Base-by-base conservation (phyloP, 2,888 invertebrate genomes). In the Prosopocoilus inquinatus region DNA sequence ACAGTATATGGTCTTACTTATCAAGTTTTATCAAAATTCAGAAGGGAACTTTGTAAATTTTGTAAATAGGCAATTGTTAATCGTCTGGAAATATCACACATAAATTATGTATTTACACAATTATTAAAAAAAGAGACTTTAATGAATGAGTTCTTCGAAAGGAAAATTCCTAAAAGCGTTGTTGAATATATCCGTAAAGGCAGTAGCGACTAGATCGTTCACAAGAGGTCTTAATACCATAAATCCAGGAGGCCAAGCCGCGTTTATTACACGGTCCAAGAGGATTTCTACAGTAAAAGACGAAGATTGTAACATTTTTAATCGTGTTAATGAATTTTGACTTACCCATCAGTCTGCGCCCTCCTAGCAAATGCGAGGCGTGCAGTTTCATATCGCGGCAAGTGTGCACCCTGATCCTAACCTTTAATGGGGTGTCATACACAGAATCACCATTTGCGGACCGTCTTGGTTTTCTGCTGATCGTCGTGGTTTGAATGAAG, bases 131-230 rank as follows among this genome's bases (percentile, higher is more conserved):
- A 28, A 28, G 7, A 28, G 7, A 4, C 12, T 32, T 55, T 66
- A 63, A 53, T 73, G 80, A 53, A 90, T 83, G 61, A 89, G 81
- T 59, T 82, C 78, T 1, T 87, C 82, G 43, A 91, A 76, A 0
- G 90, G 89, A 73, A 92, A 90, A 72, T 86, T 77, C 60, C 81
- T 80, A 71, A 92, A 92, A 48, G 89, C 86, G 53, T 83, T 83
- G 67, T 86, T 89, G 76, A 90, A 90, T 62, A 92, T 91, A 58
- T 90, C 88, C 0, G 91, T 90, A 74, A 92, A 92, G 4, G 89
- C 91, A 0, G 85, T 87, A 71, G 90, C 89, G 59, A 92, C 91
- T 57, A 92, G 79, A 72, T 92, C 91, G 75, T 91, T 90, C 68
- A 92, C 90, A 47, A 91, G 77, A 0, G 91, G 89, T 58, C 86